Conservation (phyloP, 1,140 invertebrate genomes). For the Riptortus pedestris region DNA sequence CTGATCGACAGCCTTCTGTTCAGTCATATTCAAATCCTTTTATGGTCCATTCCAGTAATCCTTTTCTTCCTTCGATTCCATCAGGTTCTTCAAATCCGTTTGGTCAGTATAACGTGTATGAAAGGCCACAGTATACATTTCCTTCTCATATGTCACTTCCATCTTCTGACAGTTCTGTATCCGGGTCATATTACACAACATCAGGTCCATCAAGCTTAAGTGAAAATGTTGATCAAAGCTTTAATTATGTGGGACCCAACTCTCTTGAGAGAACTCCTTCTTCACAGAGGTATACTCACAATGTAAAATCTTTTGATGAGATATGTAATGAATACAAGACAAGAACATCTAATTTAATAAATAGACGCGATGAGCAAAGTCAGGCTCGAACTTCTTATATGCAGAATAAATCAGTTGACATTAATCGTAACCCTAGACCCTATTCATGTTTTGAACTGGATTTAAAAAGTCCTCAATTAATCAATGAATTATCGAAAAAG, state of each 20-base stretch:
- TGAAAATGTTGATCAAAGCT: not conserved
- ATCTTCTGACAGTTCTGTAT: not conserved
- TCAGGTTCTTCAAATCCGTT: not conserved
- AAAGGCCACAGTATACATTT: not conserved
- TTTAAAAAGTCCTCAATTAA: not conserved
- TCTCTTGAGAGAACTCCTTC: not conserved
- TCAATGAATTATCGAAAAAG: too few species aligned
- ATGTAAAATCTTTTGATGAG: conserved; percentile 9
- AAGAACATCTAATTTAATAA: not conserved
- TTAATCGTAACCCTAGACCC: not conserved
- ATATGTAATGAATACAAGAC: conserved; percentile 7
- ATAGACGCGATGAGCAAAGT: not conserved
- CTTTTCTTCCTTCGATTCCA: not conserved
- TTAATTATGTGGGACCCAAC: too few species aligned
- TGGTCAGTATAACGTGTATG: too few species aligned
- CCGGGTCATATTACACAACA: not conserved
- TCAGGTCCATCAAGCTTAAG: not conserved
- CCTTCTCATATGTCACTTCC: not conserved
- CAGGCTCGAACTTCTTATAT: not conserved
- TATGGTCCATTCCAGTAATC: not conserved
- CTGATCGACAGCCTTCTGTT: not conserved
- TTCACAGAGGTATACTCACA: not conserved
- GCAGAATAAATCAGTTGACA: not conserved
- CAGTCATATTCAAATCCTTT: not conserved
- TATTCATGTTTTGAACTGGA: not conserved